Evolutionary conservation across 2,113 vertebrate species (phyloP).

Genomic region (Lota lota): DNA sequence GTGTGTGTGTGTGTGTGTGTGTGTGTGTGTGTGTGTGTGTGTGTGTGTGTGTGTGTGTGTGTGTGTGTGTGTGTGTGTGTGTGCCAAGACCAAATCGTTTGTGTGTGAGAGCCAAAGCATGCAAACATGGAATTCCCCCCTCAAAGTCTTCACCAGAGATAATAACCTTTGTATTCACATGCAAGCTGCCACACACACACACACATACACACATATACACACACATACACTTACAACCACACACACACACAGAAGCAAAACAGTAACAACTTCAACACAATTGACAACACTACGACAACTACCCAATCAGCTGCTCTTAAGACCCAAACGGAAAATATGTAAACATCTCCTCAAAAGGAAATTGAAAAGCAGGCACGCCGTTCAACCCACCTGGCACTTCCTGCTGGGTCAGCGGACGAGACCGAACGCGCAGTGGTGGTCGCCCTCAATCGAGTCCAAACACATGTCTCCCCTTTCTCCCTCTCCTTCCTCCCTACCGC

Average conservation of each 20-base stretch:
- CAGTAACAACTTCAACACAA: too few species aligned
- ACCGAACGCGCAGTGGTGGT: slow-evolving; percentile 40
- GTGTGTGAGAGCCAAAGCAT: neutral
- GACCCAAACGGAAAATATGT: slow-evolving; percentile 1
- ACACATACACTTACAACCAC: neutral
- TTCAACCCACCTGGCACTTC: slow-evolving; percentile 57
- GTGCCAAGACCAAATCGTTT: neutral
- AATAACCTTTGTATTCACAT: slow-evolving; percentile 15
- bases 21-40: slow-evolving; percentile 2
- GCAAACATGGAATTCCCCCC: slow-evolving; percentile 54
- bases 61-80: neutral
- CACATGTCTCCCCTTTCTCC: slow-evolving; percentile 51
- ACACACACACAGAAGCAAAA: too few species aligned
- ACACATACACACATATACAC: neutral
- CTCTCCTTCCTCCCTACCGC: neutral
- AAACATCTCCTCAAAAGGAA: neutral
- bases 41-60: neutral
- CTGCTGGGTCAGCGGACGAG: slow-evolving; percentile 53
- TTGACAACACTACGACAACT: neutral
- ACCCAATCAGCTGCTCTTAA: neutral
- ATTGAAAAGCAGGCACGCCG: slow-evolving; percentile 14
- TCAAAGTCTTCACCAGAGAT: slow-evolving; percentile 27
- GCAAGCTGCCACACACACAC: neutral
- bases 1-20: neutral
- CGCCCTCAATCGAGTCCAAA: slow-evolving; percentile 33